phyloP scores from a whole-genome alignment of 2,797 vertebrate genomes.

The Eulemur coronatus region DNA sequence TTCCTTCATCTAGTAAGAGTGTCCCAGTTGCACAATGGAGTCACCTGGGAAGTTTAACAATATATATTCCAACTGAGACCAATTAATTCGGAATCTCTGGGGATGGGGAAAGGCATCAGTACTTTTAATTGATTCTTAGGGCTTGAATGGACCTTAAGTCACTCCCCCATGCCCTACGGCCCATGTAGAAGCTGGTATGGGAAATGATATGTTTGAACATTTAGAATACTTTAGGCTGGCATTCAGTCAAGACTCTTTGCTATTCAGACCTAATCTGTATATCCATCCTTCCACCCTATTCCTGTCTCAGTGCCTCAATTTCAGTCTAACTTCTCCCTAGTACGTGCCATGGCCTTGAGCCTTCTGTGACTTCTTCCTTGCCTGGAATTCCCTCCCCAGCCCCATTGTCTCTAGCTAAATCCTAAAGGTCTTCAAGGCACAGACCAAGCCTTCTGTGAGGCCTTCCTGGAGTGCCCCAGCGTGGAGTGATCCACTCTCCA shows the following conservation, averaged over 20 bases:
- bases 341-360: background rate
- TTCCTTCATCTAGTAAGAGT: slow-evolving; percentile 12
- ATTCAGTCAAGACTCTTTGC: background rate
- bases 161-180: background rate
- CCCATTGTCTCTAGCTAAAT: background rate
- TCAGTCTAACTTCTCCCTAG: background rate
- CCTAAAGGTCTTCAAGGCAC: background rate
- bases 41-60: slow-evolving; percentile 45
- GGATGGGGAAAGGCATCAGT: background rate
- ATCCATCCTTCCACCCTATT: background rate
- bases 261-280: background rate
- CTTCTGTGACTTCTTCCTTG: background rate
- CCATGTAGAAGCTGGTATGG: background rate
- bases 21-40: background rate
- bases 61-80: background rate
- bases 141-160: background rate
- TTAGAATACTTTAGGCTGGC: background rate
- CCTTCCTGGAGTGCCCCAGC: background rate
- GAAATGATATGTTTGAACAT: background rate
- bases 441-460: background rate
- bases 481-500: background rate
- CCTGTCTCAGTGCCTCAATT: background rate
- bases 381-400: background rate
- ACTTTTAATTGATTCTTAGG: slow-evolving; percentile 35
- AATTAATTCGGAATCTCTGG: slow-evolving; percentile 24